phyloP scores from a whole-genome alignment of 2,888 invertebrate genomes.

The Parapristionchus giblindavisi region DNA sequence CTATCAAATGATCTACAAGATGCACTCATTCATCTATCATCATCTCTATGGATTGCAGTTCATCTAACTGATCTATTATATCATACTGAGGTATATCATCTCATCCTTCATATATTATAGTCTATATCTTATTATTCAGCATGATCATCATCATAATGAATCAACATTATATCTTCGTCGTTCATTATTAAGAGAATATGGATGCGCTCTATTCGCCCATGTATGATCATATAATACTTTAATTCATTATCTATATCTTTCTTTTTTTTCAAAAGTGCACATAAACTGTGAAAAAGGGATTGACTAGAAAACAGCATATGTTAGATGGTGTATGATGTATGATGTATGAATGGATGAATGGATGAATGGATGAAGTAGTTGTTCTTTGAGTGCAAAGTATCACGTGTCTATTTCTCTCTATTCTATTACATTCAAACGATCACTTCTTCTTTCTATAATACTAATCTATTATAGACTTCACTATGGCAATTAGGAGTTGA shows the following conservation, averaged over 20 bases:
- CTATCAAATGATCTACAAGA: slow-evolving; percentile 13
- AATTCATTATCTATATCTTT: too few species aligned
- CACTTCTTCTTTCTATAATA: too few species aligned
- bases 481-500: slow-evolving; percentile 37
- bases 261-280: too few species aligned
- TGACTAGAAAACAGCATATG: too few species aligned
- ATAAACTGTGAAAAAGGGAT: too few species aligned
- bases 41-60: slow-evolving; percentile 17
- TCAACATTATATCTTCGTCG: slow-evolving; percentile 25
- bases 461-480: slow-evolving; percentile 2
- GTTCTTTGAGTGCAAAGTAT: too few species aligned
- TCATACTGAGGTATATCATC: slow-evolving; percentile 14
- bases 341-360: too few species aligned
- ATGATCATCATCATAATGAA: slow-evolving; percentile 18
- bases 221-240: too few species aligned
- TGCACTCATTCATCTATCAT: slow-evolving; percentile 21
- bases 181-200: slow-evolving; percentile 29
- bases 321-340: too few species aligned
- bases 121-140: neutral
- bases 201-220: slow-evolving; percentile 29
- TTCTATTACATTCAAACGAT: too few species aligned
- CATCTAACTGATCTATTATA: slow-evolving; percentile 38
- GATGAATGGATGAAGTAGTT: too few species aligned
- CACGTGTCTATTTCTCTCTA: too few species aligned
- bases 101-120: neutral